Conservation (phyloP, 2,888 invertebrate species). For the Drosophila longiperda region DNA sequence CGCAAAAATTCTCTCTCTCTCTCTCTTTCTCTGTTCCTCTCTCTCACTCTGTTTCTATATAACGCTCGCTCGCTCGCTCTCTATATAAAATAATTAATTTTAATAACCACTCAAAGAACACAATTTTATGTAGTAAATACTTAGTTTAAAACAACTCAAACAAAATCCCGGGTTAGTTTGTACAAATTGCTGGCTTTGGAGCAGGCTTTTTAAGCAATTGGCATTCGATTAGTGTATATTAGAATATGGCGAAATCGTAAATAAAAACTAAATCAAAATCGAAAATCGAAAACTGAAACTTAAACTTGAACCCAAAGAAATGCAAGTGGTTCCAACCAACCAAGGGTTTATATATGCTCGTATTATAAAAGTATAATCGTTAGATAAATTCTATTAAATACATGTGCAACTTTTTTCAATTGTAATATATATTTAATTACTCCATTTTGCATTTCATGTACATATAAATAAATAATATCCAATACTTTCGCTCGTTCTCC, state of each 20-base stretch:
- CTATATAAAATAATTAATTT: conserved; percentile 57
- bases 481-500: conserved; percentile 39
- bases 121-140: conserved; percentile 40
- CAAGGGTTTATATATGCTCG: conserved; percentile 57
- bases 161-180: conserved; percentile 68
- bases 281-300: conserved; percentile 17
- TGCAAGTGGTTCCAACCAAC: conserved; percentile 67
- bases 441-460: conserved; percentile 68
- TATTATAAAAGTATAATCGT: conserved; percentile 26
- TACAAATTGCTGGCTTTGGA: conserved; percentile 67
- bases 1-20: conserved; percentile 58
- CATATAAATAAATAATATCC: conserved; percentile 53
- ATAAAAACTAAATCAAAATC: conserved; percentile 21
- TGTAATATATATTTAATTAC: conserved; percentile 58
- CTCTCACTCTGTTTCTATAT: conserved; percentile 39
- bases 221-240: conserved; percentile 49
- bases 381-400: conserved; percentile 43
- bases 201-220: conserved; percentile 60
- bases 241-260: conserved; percentile 14
- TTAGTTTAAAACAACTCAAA: conserved; percentile 28
- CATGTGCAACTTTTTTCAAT: conserved; percentile 43
- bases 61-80: conserved; percentile 72
- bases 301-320: conserved; percentile 41
- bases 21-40: conserved; percentile 25
- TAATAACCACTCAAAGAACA: conserved; percentile 49